Evolutionary conservation across 2,888 invertebrate species (phyloP), one percentile per base, ranked within the genome.

Genomic region (Dexiosoma caninum): DNA sequence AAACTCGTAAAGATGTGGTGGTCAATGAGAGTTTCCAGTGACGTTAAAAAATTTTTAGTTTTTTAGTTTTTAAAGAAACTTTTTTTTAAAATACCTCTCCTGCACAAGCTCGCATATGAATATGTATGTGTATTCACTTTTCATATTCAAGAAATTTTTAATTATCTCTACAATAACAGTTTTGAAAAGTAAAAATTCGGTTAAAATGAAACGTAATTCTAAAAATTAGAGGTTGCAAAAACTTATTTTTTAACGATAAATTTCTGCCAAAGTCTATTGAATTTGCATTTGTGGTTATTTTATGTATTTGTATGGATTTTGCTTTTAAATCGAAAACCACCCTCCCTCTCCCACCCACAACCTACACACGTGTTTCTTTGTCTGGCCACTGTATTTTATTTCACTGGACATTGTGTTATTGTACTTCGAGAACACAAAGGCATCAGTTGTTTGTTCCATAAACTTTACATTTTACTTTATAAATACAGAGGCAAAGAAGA

Each of bases 391-490:
- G 4, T 12, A 35, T 6, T 5, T 16, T 16, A 10, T 8, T 32
- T 30, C 30, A 8, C 32, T 53, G 53, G 32, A 30, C 53, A 10
- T 46, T n/a, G 6, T 30, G 14, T n/a, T 51, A 21, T 10, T 1
- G 14, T 14, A 7, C 23, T 14, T 16, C n/a, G n/a, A n/a, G n/a
- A 51, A n/a, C 53, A 27, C 6, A 32, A 16, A 37, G 30, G 72
- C 66, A 76, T 62, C 60, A 77, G 23, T 62, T 72, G 70, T 42
- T 64, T 49, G 35, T 40, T 81, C 12, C 64, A 81, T 77, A 59
- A 72, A 81, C 69, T 81, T 81, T 49, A 69, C 67, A 77, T 81
- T 80, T 80, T 42, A 62, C 66, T 72, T 66, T 46, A 67, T n/a
- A n/a, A n/a, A 71, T 74, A 46, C 40, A 49, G 49, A 44, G 64